These are phyloP conservation scores for Tetranychus truncatus DNA, from an alignment of 2,888 invertebrate species.

Conservation along the genomic window DNA sequence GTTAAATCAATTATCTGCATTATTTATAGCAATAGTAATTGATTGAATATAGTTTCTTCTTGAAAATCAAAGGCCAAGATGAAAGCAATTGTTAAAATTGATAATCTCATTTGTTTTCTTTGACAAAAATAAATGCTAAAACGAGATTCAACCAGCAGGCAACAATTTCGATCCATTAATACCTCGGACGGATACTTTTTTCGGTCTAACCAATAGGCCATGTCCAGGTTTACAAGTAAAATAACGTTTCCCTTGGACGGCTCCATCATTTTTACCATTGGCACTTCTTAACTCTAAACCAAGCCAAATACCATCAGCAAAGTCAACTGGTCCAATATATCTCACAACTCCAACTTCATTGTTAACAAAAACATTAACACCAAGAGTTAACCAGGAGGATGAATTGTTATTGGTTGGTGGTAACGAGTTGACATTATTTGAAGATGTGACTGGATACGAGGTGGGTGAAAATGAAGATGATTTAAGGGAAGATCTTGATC, in stretches of 20 bases:
- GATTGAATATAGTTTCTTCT: no score
- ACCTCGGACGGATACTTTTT: conserved; percentile 36
- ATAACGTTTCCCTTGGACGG: conserved; percentile 36
- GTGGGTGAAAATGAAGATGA: conserved; percentile 7
- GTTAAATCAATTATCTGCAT: no score
- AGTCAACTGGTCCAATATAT: conserved; percentile 34
- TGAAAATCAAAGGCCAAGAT: no score
- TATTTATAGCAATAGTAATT: no score
- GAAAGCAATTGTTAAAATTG: no score
- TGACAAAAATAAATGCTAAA: not conserved
- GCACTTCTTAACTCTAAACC: conserved; percentile 36
- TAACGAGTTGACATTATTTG: not conserved
- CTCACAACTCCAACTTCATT: conserved; percentile 32
- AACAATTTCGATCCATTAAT: conserved; percentile 37
- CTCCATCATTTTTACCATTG: conserved; percentile 37
- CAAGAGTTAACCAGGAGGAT: conserved; percentile 31
- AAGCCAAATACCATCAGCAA: conserved; percentile 38
- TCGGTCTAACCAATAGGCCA: conserved; percentile 34
- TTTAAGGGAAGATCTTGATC: not conserved
- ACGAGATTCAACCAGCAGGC: conserved; percentile 1
- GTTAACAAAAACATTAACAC: conserved; percentile 36
- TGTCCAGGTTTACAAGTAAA: conserved; percentile 35
- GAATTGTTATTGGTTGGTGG: not conserved
- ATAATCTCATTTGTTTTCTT: no score
- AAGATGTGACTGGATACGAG: conserved; percentile 4